Evolutionary conservation across 2,113 vertebrate genomes (phyloP), one percentile per base, ranked within the genome.

Genomic region (Brachypteracias leptosomus): DNA sequence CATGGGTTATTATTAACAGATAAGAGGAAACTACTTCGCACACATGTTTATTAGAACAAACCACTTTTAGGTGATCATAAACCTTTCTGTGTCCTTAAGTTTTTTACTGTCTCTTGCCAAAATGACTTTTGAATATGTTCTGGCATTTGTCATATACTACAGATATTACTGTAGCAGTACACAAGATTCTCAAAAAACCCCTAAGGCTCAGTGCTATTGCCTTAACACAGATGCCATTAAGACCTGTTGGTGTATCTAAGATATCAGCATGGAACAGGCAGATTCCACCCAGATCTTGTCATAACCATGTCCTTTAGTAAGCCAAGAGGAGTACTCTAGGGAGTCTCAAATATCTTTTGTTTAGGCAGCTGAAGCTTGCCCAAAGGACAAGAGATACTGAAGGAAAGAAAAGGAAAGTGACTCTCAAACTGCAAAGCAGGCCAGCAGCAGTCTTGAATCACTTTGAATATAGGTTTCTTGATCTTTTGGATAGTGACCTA

Each of bases 81-180:
- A 8, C 0, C 3, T 62, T 38, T 68, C 20, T 35, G 4, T 14
- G 16, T 57, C 6, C 1, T 72, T 19, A 44, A 12, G 4, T 1
- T 51, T 84, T 71, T 89, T 26, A 42, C 8, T 42, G 2, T 35
- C 28, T 86, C 17, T 70, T 89, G 3, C 5, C 13, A 57, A 59
- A 75, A 63, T 1, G 6, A 17, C 13, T 84, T 16, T 58, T 58
- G 19, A 71, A 46, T 58, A 61, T 66, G 8, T 20, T 74, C n/a
- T 81, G 47, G 9, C 9, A 31, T 70, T 79, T 59, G 16, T 24
- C 16, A 29, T 16, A 7, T 55, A 33, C 40, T 46, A 40, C 17
- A 72, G 26, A 20, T n/a, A 33, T 18, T 75, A 24, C 10, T 31
- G 33, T 59, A 68, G 17, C 24, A 49, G 4, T 46, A 59, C 10